A percentile compares a stretch with the other conserved stretches of the same genome.
These are phyloP conservation scores for Heptranchias perlo DNA, from an alignment of 2,113 vertebrate species.

Conservation along the genomic window DNA sequence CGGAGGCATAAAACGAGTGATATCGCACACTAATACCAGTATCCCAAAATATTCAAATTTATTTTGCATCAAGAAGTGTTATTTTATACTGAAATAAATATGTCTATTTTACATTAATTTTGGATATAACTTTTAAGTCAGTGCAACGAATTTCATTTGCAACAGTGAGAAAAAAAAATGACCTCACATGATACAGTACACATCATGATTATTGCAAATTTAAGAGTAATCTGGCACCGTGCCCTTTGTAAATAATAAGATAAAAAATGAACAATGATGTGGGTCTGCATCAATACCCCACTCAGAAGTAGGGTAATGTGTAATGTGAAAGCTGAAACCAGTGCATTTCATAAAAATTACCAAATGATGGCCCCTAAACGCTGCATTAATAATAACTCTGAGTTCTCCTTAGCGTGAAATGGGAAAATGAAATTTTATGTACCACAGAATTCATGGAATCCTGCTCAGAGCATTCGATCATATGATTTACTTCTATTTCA, in stretches of 20 bases:
- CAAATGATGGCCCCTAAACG: background rate
- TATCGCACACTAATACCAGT: background rate
- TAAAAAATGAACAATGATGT: background rate
- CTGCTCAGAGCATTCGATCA: background rate
- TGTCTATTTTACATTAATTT: background rate
- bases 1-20: background rate
- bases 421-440: conserved; percentile 25
- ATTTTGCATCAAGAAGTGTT: background rate
- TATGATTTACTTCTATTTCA: conserved; percentile 8
- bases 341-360: background rate
- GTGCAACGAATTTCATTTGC: background rate
- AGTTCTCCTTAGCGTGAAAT: conserved; percentile 3
- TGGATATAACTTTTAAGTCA: background rate
- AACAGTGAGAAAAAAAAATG: background rate
- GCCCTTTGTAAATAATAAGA: background rate
- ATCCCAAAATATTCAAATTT: background rate
- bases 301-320: background rate
- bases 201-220: background rate
- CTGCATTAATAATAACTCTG: background rate
- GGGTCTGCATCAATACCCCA: background rate
- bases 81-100: background rate
- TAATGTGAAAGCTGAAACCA: conserved; percentile 9
- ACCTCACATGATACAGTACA: background rate
- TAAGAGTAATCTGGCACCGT: background rate
- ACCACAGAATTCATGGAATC: background rate